Conservation (phyloP, 2,888 invertebrate species). For the Pristionchus arcanus region DNA sequence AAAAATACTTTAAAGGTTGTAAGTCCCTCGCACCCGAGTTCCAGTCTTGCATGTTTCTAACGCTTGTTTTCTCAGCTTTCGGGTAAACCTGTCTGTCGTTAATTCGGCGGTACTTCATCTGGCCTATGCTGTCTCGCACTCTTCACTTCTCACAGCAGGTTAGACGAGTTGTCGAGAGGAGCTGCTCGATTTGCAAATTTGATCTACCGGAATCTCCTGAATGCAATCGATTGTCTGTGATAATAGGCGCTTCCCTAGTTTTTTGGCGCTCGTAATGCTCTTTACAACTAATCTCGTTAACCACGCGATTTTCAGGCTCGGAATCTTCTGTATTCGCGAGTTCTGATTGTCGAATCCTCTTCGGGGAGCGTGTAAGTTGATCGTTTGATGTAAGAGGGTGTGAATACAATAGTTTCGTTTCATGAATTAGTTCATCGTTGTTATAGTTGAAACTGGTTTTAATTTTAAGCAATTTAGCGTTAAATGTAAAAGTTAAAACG, state of each 20-base stretch:
- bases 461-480: too few relatives aligned
- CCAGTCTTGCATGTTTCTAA: background rate
- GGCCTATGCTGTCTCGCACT: conserved; percentile 26
- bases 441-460: too few relatives aligned
- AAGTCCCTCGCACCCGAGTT: too few relatives aligned
- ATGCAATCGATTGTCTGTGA: background rate
- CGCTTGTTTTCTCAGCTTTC: conserved; percentile 26
- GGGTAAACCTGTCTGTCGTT: conserved; percentile 33
- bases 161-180: background rate
- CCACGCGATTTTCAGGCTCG: conserved; percentile 9
- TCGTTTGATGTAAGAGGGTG: background rate
- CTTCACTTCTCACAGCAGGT: conserved; percentile 23
- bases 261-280: background rate
- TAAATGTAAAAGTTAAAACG: too few relatives aligned
- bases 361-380: conserved; percentile 15
- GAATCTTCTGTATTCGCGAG: conserved; percentile 20
- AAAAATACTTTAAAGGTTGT: too few relatives aligned
- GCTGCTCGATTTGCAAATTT: background rate
- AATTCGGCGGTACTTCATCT: background rate
- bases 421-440: too few relatives aligned
- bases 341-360: background rate
- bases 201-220: background rate
- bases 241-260: background rate
- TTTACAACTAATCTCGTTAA: background rate
- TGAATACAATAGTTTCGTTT: too few relatives aligned